Conservation (phyloP, 2,797 vertebrate species). For the Sebastes melanostomus region DNA sequence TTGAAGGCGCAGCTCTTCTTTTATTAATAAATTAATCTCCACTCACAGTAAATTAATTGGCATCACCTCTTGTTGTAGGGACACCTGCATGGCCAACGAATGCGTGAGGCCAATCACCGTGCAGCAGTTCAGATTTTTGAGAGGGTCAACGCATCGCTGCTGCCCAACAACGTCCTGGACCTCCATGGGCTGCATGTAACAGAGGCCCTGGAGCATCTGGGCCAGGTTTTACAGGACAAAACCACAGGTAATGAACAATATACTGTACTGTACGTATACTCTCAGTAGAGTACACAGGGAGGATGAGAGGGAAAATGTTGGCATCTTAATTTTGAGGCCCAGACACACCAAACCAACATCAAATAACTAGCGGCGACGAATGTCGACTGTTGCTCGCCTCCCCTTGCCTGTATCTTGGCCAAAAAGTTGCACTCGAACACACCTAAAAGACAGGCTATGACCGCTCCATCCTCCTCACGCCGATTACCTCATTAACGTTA, state of each 20-base stretch:
- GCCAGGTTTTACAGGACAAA: constrained; percentile 87
- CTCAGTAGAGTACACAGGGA: background rate
- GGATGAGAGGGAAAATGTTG: background rate
- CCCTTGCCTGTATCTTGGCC: too few relatives aligned
- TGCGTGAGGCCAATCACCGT: constrained; percentile 93
- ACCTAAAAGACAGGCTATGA: too few relatives aligned
- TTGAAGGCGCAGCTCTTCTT: background rate
- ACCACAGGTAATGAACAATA: constrained; percentile 80
- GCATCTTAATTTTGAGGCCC: background rate
- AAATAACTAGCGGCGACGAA: too few relatives aligned
- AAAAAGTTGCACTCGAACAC: too few relatives aligned
- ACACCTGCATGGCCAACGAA: constrained; percentile 89
- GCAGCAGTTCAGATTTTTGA: constrained; percentile 94
- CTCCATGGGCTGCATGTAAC: constrained; percentile 97
- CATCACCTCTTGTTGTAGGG: constrained; percentile 78
- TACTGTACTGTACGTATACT: background rate
- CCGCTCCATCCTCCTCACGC: too few relatives aligned
- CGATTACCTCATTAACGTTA: too few relatives aligned
- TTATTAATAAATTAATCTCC: background rate
- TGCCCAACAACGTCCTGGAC: constrained; percentile 94
- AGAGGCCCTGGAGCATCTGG: constrained; percentile 90
- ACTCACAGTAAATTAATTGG: background rate
- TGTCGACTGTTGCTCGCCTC: too few relatives aligned
- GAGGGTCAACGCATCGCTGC: constrained; percentile 90
- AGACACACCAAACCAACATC: too few relatives aligned